phyloP scores from a whole-genome alignment of 2,113 vertebrate genomes.

The Pan troglodytes region DNA sequence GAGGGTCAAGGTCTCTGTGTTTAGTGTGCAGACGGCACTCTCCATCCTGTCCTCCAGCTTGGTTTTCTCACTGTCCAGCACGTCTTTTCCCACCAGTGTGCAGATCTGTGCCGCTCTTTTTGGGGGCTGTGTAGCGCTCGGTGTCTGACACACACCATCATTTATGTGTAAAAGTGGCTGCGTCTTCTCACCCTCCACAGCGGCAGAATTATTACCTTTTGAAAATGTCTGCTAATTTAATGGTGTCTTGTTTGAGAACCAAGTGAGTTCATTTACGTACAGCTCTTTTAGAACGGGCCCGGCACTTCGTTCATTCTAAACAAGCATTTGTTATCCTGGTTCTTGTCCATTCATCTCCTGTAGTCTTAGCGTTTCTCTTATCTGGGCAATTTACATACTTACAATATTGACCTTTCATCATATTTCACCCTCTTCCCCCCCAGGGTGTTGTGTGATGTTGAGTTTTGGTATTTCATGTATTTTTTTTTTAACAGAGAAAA shows the following conservation, averaged over 20 bases:
- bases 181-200: background rate
- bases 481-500: background rate
- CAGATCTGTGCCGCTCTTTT: background rate
- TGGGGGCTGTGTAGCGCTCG: rapidly evolving
- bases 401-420: background rate
- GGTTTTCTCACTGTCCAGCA: rapidly evolving
- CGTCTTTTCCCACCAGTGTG: rapidly evolving
- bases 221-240: background rate
- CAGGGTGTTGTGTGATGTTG: background rate
- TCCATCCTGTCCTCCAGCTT: too few relatives aligned
- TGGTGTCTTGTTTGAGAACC: background rate
- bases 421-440: rapidly evolving
- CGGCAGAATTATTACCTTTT: background rate
- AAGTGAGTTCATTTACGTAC: background rate
- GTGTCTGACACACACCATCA: rapidly evolving
- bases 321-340: background rate
- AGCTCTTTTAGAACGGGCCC: background rate
- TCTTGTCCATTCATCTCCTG: background rate
- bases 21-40: rapidly evolving
- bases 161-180: background rate
- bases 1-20: rapidly evolving
- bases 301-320: background rate
- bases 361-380: background rate
- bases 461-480: background rate
- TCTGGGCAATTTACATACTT: background rate